These are phyloP conservation scores for Myzus persicae DNA, from an alignment of 1,140 invertebrate genomes.

Conservation along the genomic window DNA sequence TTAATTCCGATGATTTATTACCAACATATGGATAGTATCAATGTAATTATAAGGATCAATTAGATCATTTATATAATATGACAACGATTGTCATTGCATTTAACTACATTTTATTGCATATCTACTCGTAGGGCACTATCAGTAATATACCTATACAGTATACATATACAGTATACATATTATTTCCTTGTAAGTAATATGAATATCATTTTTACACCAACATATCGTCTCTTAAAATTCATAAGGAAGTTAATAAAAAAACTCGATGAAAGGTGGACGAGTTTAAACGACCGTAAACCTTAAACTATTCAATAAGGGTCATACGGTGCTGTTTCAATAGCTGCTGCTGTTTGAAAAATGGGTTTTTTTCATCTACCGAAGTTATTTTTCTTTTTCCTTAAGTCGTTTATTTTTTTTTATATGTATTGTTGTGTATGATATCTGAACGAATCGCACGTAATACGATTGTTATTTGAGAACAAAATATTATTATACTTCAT, in stretches of 20 bases:
- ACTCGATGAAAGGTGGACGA: constrained; percentile 36
- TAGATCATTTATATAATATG: neutral
- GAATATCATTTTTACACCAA: neutral
- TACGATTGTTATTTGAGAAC: neutral
- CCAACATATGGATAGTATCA: neutral
- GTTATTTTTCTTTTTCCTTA: constrained; percentile 23
- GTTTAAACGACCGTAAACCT: constrained; percentile 45
- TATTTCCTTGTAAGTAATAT: neutral
- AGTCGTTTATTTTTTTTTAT: neutral
- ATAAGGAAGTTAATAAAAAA: constrained; percentile 28
- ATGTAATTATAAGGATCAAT: neutral
- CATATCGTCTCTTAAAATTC: neutral
- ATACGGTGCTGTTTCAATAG: constrained; percentile 42
- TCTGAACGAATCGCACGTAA: neutral
- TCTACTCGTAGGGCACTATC: neutral
- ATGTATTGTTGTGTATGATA: constrained; percentile 13
- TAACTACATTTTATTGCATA: neutral
- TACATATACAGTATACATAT: neutral
- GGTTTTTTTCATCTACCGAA: neutral
- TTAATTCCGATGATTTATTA: neutral
- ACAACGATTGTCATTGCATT: neutral
- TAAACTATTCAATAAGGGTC: constrained; percentile 49
- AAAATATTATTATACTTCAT: neutral
- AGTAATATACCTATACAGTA: neutral
- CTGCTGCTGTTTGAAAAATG: neutral